A percentile compares a stretch with the other conserved stretches of the same genome.
Conservation (phyloP, 35 echinoderm and acorn worm genomes). For the Stichopus chloronotus region DNA sequence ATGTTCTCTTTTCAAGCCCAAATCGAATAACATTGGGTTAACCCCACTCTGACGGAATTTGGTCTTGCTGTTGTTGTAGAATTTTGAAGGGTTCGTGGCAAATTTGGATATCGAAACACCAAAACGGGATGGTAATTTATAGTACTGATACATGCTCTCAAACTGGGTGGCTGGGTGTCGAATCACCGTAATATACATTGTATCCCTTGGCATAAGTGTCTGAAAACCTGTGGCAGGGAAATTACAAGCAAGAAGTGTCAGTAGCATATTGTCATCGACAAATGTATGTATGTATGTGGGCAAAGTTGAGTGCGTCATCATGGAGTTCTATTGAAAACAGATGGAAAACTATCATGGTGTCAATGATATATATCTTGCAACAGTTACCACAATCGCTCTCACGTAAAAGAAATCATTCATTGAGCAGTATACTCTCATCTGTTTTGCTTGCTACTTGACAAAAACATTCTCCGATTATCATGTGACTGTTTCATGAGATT, state of each 20-base stretch:
- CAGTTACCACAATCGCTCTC: no score
- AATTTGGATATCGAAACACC: not conserved
- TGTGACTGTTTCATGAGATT: no score
- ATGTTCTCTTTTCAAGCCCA: conserved; percentile 42
- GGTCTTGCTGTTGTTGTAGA: not conserved
- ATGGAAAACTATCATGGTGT: no score
- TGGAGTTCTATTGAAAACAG: no score
- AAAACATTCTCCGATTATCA: no score
- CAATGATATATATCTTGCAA: no score
- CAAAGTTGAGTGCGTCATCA: no score
- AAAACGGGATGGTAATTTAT: conserved; percentile 31
- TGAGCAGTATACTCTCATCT: no score
- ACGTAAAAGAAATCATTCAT: no score
- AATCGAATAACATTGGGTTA: conserved; percentile 67
- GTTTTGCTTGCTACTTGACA: no score
- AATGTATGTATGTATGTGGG: no score
- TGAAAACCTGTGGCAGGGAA: not conserved
- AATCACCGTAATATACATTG: conserved; percentile 55
- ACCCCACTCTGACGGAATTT: not conserved
- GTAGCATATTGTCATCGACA: not conserved
- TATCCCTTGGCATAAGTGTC: conserved; percentile 48
- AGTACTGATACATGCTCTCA: conserved; percentile 67
- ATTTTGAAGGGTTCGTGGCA: not conserved
- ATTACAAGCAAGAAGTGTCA: not conserved
- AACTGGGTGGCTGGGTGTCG: conserved; percentile 57